Base-by-base conservation (phyloP, 1,140 invertebrate species). In the Sitophilus oryzae region DNA sequence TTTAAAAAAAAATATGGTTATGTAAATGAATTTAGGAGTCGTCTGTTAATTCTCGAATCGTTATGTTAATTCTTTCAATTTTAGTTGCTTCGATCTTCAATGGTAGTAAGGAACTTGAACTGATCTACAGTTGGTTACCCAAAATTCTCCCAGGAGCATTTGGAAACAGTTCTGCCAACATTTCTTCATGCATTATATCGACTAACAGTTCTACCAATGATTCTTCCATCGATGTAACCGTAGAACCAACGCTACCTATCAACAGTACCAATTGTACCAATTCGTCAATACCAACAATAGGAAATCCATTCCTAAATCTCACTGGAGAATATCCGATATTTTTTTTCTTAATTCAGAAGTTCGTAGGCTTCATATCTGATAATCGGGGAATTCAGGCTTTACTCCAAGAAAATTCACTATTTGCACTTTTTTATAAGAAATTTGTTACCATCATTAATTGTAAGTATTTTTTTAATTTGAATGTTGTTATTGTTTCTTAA, bases 71-170 rank as follows among this genome's bases (percentile, higher is more conserved):
- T n/a, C n/a, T n/a, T n/a, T n/a, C n/a, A n/a, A n/a, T n/a, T 52
- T 44, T 19, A 52, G 51, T 53, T 14, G 4, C 19, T 1, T 18
- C n/a, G 38, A 38, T 41, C 35, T 25, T 53, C 4, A 53, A 53
- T 25, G 41, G 41, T 14, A 46, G 42, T 34, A 45, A 46, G 8
- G 51, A 53, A 30, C 36, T 53, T 3, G 2, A 46, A 6, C 6
- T 53, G 3, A 8, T 53, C 3, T 45, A 23, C 35, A 3, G n/a
- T 6, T 10, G 45, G 6, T 15, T 46, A 4, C 51, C 42, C 4
- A 30, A 30, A 30, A n/a, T n/a, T n/a, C n/a, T n/a, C n/a, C n/a
- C n/a, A n/a, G n/a, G n/a, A n/a, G n/a, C n/a, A n/a, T n/a, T n/a
- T n/a, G n/a, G n/a, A n/a, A n/a, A n/a, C n/a, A n/a, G n/a, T n/a